Base-by-base conservation (phyloP, 30 jellyfish, hydroid and myxozoan species). In the Cassiopea xamachana region DNA sequence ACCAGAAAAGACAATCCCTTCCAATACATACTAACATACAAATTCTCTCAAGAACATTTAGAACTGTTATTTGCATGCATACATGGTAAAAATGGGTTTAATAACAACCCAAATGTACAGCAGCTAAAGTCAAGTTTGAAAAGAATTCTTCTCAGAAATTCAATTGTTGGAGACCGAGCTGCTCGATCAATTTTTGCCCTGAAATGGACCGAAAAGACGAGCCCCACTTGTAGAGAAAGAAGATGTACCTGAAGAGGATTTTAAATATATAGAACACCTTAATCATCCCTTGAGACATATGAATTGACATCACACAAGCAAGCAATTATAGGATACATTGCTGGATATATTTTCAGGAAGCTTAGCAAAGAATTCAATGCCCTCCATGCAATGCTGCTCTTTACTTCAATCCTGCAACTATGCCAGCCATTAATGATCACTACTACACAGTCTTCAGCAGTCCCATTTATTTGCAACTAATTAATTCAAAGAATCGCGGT, bases 61-160 rank as follows among this genome's bases (percentile, higher is more conserved):
- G 98, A 92, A 75, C 69, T 90, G 55, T 88, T 79, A 75, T 85
- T 79, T 87, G 81, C 93, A 87, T 84, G 94, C 71, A 92, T 74
- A 10, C 47, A 92, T 12, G 92, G 92, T n/a, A 76, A 44, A 79
- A 39, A 73, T 51, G 96, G 89, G 7, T 90, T 71, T 27, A 90
- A 90, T 77, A 83, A 84, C 85, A 83, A 90, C 77, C 90, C 95
- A 83, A 47, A 83, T 82, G 87, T 19, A 16, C 46, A 47, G 18
- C 96, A 83, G 72, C 64, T 90, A 14, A 90, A 90, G 76, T 84
- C 79, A 48, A 17, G 69, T 48, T 64, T 82, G 39, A 51, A 55
- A 60, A 84, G 75, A 73, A 71, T 82, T 16, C 92, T 90, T 3
- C 90, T 90, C 75, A 83, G 80, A 45, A 83, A 84, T 62, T 72